Percentiles rank a stretch among this genome's conserved stretches.
These are phyloP conservation scores for Trinorchestia longiramus DNA, from an alignment of 1,140 invertebrate species.

Conservation along the genomic window DNA sequence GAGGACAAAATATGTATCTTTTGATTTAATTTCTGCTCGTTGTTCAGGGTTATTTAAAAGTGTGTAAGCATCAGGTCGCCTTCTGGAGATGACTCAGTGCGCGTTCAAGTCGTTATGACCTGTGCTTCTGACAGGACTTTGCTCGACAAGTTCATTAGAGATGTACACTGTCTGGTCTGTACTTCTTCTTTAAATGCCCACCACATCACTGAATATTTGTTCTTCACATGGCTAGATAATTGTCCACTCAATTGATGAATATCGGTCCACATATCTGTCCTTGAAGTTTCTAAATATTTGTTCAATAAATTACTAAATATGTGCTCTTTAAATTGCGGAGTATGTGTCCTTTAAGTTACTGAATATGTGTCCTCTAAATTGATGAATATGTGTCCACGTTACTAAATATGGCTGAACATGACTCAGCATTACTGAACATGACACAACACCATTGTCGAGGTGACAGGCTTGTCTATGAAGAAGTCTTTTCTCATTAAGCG, in stretches of 20 bases:
- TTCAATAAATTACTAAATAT: no score
- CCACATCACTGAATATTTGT: neutral
- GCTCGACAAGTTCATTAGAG: constrained; percentile 10
- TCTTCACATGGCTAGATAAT: neutral
- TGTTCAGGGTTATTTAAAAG: neutral
- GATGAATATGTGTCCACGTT: neutral
- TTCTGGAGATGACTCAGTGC: neutral
- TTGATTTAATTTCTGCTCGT: neutral
- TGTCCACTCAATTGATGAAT: no score
- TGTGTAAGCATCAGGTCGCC: neutral
- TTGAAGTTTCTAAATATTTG: no score
- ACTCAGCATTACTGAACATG: constrained; percentile 11
- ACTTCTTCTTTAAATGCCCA: neutral
- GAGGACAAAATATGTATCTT: neutral
- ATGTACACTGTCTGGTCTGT: neutral
- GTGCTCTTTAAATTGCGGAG: no score
- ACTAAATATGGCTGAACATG: neutral
- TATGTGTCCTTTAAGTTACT: no score
- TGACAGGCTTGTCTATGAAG: neutral
- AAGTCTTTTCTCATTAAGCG: neutral
- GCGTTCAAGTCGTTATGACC: neutral
- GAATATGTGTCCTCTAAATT: no score
- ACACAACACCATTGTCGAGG: neutral
- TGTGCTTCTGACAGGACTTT: neutral
- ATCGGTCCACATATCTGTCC: no score